Evolutionary conservation across 2,888 invertebrate species (phyloP).

Genomic region (Bellardia bayeri): DNA sequence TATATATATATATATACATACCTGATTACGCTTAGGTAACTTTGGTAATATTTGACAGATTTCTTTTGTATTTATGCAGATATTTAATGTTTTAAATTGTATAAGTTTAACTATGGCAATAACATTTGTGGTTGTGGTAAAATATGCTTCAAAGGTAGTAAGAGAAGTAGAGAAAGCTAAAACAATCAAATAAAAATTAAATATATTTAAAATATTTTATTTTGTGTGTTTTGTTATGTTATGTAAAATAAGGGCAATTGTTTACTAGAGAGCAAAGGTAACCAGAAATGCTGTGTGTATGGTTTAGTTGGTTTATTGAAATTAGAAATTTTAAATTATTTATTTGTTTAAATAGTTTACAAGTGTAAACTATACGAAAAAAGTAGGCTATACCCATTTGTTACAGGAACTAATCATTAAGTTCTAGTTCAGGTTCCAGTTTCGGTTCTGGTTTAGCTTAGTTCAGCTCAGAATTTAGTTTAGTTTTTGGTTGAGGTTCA

Average conservation of each 20-base stretch:
- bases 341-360: not conserved
- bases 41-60: conserved; percentile 30
- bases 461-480: not conserved
- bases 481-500: no score
- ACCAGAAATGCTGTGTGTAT: conserved; percentile 32
- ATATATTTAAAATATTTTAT: conserved; percentile 6
- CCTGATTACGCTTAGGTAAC: conserved; percentile 19
- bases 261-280: not conserved
- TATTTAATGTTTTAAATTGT: conserved; percentile 37
- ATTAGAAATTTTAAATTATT: not conserved
- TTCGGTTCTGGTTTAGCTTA: not conserved
- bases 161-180: not conserved
- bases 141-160: not conserved
- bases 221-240: not conserved
- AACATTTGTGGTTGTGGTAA: conserved; percentile 49
- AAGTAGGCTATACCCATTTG: no score
- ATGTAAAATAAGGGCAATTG: not conserved
- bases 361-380: not conserved
- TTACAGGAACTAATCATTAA: no score
- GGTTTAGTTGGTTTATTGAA: not conserved
- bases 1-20: not conserved
- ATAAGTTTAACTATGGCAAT: conserved; percentile 25
- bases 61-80: conserved; percentile 45
- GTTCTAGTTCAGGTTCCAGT: no score
- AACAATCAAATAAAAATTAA: not conserved